These are phyloP conservation scores for Hyposmocoma kahamanoa DNA, from an alignment of 1,140 invertebrate species.

Conservation along the genomic window DNA sequence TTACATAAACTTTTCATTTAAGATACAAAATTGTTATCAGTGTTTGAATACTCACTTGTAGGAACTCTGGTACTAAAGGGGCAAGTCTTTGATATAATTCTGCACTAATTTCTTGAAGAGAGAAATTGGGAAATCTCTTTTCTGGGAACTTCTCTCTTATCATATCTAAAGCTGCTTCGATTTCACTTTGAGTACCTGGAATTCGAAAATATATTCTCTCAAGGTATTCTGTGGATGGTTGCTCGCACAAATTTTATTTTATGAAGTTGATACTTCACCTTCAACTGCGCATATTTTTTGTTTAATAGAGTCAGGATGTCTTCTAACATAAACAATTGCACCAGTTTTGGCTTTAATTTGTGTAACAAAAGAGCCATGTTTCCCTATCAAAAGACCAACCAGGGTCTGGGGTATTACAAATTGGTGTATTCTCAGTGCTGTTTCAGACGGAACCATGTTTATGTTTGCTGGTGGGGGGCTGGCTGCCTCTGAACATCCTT, in stretches of 20 bases:
- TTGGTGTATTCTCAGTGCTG: constrained; percentile 73
- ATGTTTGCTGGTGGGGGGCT: constrained; percentile 74
- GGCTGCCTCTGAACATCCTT: constrained; percentile 80
- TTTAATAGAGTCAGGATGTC: constrained; percentile 80
- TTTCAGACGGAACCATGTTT: constrained; percentile 52
- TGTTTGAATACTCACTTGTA: constrained; percentile 76
- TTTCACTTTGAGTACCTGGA: constrained; percentile 80
- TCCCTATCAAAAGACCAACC: constrained; percentile 92
- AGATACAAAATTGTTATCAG: too few relatives aligned
- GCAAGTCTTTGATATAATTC: constrained; percentile 74
- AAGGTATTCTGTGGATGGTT: too few relatives aligned
- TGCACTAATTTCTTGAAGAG: constrained; percentile 83
- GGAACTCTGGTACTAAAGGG: constrained; percentile 76
- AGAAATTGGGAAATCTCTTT: constrained; percentile 84
- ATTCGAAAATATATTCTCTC: too few relatives aligned
- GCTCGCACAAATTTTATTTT: constrained; percentile 6
- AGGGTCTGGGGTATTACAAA: constrained; percentile 87
- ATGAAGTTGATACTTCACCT: constrained; percentile 70
- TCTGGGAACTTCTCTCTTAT: constrained; percentile 89
- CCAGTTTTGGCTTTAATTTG: constrained; percentile 85
- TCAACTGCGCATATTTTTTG: constrained; percentile 89
- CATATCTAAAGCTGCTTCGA: constrained; percentile 85
- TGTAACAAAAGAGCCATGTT: constrained; percentile 86
- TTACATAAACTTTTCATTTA: too few relatives aligned
- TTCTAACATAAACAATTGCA: constrained; percentile 85